Base-by-base conservation (phyloP, 2,888 invertebrate genomes). In the Lepidocyrtoides sp. region DNA sequence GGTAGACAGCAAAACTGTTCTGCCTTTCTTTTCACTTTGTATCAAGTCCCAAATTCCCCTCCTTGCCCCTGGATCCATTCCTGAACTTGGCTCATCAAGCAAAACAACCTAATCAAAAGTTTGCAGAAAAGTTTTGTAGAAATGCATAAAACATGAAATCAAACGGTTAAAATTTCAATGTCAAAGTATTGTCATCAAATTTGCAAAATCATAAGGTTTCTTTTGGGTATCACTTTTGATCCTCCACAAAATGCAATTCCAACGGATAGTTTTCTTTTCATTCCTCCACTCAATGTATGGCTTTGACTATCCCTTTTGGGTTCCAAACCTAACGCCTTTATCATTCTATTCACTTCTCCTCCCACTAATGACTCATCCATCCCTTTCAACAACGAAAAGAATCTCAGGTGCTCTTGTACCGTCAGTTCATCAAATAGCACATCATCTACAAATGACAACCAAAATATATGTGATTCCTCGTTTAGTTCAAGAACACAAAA, bases 1-100 rank as follows among this genome's bases (percentile, higher is more conserved):
- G 0, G 99, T 99, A n/a, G 98, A 98, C 77, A 99, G 96, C 14
- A 99, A 95, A 93, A 99, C 97, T 0, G 98, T 98, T 94, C 97
- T 97, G 1, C 96, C 96, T 90, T 97, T 97, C 89, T 97, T 96
- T 91, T 97, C 93, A 95, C 60, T 95, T 95, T 69, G 95, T 95
- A 94, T 95, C 94, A 94, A 69, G 94, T 98, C 97, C 98, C 98
- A 98, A 0, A 96, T 95, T 91, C 95, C 96, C 85, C 96, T 95
- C 17, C 96, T 94, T 0, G 96, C 96, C 63, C 95, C 95, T 0
- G 96, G 96, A 94, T 96, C 96, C 95, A 96, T 95, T 60, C 95
- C 95, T 41, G 95, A 95, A 8, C 75, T 91, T 2, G 96, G 96
- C 92, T 96, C 96, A 94, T 96, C 96, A 86, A 96, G 94, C 89